Base-by-base conservation (phyloP, 2,113 vertebrate species). In the Triplophysa rosa region DNA sequence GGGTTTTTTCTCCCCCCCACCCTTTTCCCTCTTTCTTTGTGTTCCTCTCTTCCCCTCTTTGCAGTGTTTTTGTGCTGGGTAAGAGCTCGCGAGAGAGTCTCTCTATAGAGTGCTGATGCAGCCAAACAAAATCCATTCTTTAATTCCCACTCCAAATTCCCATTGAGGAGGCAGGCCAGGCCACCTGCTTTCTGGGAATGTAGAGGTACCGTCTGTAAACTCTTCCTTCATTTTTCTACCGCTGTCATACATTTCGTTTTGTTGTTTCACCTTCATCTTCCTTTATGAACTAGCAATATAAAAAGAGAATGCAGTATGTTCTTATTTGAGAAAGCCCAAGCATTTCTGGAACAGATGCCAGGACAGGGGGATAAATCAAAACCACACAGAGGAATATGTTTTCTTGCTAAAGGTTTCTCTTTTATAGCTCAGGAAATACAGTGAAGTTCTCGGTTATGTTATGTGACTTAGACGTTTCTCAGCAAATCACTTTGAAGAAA, bases 11-110 rank as follows among this genome's bases (percentile, higher is more conserved):
- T 86, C 75, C 76, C 82, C 82, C 80, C 72, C 79, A 37, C 88
- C 83, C 86, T 87, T 84, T 83, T 12, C 81, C 84, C 87, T 89
- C 42, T 90, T 85, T 86, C 79, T 81, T 84, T 84, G 79, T 68
- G 67, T 80, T 81, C 45, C 68, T 86, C 84, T 89, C 86, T 61
- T 77, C 75, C 33, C 81, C 75, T 87, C 82, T 89, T 87, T 42
- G 87, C n/a, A 33, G 56, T 21, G 21, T 87, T 90, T 87, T 81
- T 76, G 58, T 81, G 83, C 75, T 67, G 11, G 23, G 24, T 59
- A 61, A 58, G 62, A 69, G 42, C 73, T 61, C 21, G 40, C 23
- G 54, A 80, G 67, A 61, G 17, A 45, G 14, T 49, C 62, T 26
- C 12, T 80, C 58, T 69, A 29, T 65, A 69, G 62, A 84, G 70